These are phyloP conservation scores for Drosophila mulleri DNA, from an alignment of 2,888 invertebrate species.

Conservation along the genomic window DNA sequence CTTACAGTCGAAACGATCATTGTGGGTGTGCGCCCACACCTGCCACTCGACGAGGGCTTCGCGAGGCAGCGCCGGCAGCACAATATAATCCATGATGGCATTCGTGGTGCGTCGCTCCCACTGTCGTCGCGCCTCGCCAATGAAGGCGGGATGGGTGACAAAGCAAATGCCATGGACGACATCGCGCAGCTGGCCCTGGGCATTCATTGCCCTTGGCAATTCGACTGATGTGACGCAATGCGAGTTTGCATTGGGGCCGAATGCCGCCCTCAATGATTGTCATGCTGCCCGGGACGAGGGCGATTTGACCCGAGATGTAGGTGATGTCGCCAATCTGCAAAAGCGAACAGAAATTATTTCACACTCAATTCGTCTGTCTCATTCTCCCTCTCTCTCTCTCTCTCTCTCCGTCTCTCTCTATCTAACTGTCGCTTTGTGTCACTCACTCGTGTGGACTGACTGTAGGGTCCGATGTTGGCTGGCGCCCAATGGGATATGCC, in stretches of 20 bases:
- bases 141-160: constrained; percentile 90
- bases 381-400: not conserved
- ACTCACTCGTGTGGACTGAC: constrained; percentile 93
- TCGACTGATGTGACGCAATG: constrained; percentile 93
- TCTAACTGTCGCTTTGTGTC: not conserved
- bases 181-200: constrained; percentile 91
- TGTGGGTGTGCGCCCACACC: constrained; percentile 95
- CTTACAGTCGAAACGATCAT: constrained; percentile 94
- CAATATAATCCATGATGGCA: constrained; percentile 94
- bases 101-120: constrained; percentile 94
- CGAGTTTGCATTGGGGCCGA: constrained; percentile 92
- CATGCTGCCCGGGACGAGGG: constrained; percentile 93
- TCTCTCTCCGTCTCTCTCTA: not conserved
- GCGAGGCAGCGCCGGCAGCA: constrained; percentile 92
- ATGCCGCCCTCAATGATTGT: constrained; percentile 91
- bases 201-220: constrained; percentile 93
- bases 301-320: constrained; percentile 96
- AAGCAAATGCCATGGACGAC: constrained; percentile 96
- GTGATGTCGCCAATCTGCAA: constrained; percentile 92
- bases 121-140: constrained; percentile 91
- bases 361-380: not conserved
- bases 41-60: constrained; percentile 96
- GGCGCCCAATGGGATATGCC: constrained; percentile 99
- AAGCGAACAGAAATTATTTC: not conserved
- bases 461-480: constrained; percentile 98